Base-by-base conservation (phyloP, 2,797 vertebrate species). In the Myotis pilosus region DNA sequence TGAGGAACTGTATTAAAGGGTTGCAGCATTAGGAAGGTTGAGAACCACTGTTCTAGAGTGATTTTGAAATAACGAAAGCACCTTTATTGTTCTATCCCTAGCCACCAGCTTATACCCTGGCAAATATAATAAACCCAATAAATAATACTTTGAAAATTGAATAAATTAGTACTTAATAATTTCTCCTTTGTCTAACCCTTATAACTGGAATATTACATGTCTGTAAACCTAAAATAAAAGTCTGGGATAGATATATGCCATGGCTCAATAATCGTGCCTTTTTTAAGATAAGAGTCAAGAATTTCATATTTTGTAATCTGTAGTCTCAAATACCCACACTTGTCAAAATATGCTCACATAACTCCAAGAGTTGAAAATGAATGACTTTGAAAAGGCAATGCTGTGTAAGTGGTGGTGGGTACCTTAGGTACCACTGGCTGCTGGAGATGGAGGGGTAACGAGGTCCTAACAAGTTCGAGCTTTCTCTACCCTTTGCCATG, bases 201-300 rank as follows among this genome's bases (percentile, higher is more conserved):
- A 0, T 79, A 89, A 74, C 28, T 89, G 33, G 22, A 11, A 89
- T 41, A 91, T 49, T 80, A 55, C 22, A 74, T 74, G 6, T 89
- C 6, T 75, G 4, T 87, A 62, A 93, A 60, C 15, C 66, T 94
- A 87, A 71, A 83, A 25, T 44, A 85, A 95, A 83, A 71, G 55
- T 60, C 53, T 53, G 28, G 25, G 30, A 28, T 30, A 94, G 11
- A 75, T n/a, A 80, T 79, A 89, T 41, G 25, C 15, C n/a, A 62
- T 28, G 68, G 36, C 13, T 71, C 36, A 66, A 84, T 47, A 88
- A 84, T 60, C 53, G 86, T 4, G 19, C 33, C 30, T 8, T 60
- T 74, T 33, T 25, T 5, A 64, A 80, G 74, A 83, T 66, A 41
- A 74, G 51, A 71, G 11, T 62, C 51, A 44, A 53, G 60, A 30